These are phyloP conservation scores for Grallaria varia DNA, from an alignment of 2,113 vertebrate species.

Conservation along the genomic window DNA sequence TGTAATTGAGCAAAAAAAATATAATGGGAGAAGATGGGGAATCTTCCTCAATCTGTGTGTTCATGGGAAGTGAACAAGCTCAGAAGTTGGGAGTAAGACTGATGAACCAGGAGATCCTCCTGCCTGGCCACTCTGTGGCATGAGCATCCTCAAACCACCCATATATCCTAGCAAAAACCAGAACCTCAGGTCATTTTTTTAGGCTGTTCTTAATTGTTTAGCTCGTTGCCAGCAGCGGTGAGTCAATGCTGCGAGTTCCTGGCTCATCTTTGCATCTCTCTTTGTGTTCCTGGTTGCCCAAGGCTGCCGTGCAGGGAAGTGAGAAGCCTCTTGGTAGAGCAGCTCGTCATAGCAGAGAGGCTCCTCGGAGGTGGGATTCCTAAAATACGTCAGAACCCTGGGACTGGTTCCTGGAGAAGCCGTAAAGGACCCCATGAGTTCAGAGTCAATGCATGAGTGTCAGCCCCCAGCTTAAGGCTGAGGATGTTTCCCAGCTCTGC, in stretches of 20 bases:
- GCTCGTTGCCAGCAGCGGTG: not conserved
- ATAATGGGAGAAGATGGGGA: not conserved
- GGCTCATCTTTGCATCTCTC: not conserved
- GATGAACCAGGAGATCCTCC: not conserved
- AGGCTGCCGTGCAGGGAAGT: not conserved
- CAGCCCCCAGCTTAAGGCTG: accelerated
- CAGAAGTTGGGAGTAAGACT: not conserved
- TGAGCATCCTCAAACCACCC: not conserved
- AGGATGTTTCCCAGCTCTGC: not conserved
- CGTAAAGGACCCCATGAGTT: not conserved
- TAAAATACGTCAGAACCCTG: not conserved
- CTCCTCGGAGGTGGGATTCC: not conserved
- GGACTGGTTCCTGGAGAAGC: not conserved
- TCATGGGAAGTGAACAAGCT: not conserved
- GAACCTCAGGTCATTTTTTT: not conserved
- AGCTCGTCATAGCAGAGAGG: not conserved
- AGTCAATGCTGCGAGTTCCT: not conserved
- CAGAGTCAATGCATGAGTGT: not conserved
- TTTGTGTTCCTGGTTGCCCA: not conserved
- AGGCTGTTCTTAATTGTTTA: not conserved
- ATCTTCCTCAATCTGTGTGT: not conserved
- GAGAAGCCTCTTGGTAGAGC: not conserved
- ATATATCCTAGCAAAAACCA: not conserved
- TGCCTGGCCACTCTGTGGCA: not conserved
- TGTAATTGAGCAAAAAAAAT: slow-evolving; percentile 33